Evolutionary conservation across 1,140 invertebrate species (phyloP).

Genomic region (Colletes gigas): DNA sequence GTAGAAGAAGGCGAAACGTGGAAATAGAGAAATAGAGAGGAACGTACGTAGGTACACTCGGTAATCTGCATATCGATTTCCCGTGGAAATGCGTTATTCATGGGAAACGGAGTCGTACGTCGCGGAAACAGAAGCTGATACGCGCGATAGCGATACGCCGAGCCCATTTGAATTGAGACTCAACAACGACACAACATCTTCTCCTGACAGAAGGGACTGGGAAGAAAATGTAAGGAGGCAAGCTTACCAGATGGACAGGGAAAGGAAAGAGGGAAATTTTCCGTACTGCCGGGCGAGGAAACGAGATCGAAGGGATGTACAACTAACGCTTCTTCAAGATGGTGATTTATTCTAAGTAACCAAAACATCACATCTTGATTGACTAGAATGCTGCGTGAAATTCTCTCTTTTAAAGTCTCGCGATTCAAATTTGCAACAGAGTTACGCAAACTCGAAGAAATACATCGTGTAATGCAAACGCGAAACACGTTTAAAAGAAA

Average conservation of each 20-base stretch:
- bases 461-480: too few relatives aligned
- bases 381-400: too few relatives aligned
- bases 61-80: constrained; percentile 69
- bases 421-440: too few relatives aligned
- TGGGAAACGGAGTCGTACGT: constrained; percentile 60
- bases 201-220: constrained; percentile 10
- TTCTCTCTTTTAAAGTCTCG: too few relatives aligned
- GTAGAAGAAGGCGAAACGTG: neutral
- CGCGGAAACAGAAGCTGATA: constrained; percentile 63
- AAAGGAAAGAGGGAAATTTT: neutral
- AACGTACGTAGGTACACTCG: constrained; percentile 48
- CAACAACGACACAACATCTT: constrained; percentile 52
- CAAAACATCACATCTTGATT: neutral
- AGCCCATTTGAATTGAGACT: constrained; percentile 62
- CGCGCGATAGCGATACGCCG: constrained; percentile 60
- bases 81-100: constrained; percentile 67
- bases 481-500: too few relatives aligned
- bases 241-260: neutral
- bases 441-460: too few relatives aligned
- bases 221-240: constrained; percentile 34
- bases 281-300: neutral
- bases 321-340: constrained; percentile 22
- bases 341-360: constrained; percentile 35
- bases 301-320: neutral
- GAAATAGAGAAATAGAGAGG: neutral